These are phyloP conservation scores for Ceuthmochares aereus DNA, from an alignment of 2,113 vertebrate genomes.

Conservation along the genomic window DNA sequence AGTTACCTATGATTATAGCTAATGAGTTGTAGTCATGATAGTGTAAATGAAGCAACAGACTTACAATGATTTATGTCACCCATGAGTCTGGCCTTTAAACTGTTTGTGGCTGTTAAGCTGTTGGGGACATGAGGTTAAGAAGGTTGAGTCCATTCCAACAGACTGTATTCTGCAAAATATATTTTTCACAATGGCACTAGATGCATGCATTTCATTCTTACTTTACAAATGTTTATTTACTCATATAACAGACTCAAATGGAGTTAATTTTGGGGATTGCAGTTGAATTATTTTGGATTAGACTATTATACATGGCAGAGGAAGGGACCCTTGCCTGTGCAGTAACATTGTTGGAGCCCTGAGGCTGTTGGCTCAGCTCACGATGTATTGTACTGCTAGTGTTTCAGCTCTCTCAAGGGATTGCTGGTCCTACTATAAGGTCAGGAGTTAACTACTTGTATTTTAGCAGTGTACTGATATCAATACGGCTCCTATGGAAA, in stretches of 20 bases:
- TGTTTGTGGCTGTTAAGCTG: not conserved
- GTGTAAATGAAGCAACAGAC: not conserved
- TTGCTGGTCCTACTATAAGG: conserved; percentile 77
- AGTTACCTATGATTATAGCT: not conserved
- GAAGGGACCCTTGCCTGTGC: conserved; percentile 54
- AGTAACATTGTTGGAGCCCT: conserved; percentile 60
- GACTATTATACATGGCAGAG: conserved; percentile 43
- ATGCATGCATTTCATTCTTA: not conserved
- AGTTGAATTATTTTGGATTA: conserved; percentile 67
- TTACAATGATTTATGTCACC: not conserved
- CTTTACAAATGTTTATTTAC: conserved; percentile 59
- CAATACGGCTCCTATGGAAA: conserved; percentile 86
- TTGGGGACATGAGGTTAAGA: not conserved
- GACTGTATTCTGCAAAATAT: not conserved
- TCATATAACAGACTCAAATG: conserved; percentile 49
- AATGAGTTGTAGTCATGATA: not conserved
- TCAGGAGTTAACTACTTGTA: conserved; percentile 86
- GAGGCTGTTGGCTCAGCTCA: conserved; percentile 72
- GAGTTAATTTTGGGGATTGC: conserved; percentile 61
- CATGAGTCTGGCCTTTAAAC: not conserved
- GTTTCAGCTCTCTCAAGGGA: conserved; percentile 76
- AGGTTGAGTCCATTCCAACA: not conserved
- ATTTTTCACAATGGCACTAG: not conserved
- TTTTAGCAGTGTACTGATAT: conserved; percentile 80
- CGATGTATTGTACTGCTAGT: conserved; percentile 77